Conservation (phyloP, 2,888 invertebrate genomes). For the Cheilosia grossa region DNA sequence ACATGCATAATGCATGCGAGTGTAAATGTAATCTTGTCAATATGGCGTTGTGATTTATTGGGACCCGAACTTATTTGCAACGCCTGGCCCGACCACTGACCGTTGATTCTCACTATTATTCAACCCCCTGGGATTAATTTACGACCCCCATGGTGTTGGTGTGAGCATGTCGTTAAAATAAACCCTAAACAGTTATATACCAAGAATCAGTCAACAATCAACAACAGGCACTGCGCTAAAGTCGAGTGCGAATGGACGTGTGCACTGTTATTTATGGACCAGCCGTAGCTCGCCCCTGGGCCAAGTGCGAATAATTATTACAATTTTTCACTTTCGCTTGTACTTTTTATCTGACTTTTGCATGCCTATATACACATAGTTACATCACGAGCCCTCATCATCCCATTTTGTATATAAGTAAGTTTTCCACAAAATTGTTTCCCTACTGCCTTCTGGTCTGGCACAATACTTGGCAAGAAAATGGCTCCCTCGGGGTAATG, state of each 20-base stretch:
- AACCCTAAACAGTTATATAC: constrained; percentile 13
- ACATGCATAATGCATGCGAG: background rate
- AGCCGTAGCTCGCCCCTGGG: constrained; percentile 4
- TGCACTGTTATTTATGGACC: constrained; percentile 37
- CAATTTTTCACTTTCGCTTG: constrained; percentile 37
- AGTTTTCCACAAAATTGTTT: background rate
- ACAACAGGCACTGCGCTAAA: constrained; percentile 25
- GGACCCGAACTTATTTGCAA: constrained; percentile 24
- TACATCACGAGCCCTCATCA: background rate
- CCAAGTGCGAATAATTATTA: constrained; percentile 49
- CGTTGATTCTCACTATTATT: background rate
- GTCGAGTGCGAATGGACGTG: background rate
- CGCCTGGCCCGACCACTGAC: constrained; percentile 7
- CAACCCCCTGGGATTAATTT: constrained; percentile 38
- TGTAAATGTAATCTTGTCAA: constrained; percentile 13
- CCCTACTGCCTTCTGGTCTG: constrained; percentile 10
- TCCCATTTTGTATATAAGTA: background rate
- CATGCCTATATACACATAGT: background rate
- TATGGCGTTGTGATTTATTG: constrained; percentile 49
- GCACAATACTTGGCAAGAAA: background rate
- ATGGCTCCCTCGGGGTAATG: constrained; percentile 32
- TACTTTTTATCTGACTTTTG: background rate
- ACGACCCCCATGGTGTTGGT: constrained; percentile 21
- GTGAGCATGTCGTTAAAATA: constrained; percentile 16
- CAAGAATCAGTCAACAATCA: constrained; percentile 44